Percentiles rank a stretch among this genome's conserved stretches.
Evolutionary conservation across 2,113 vertebrate species (phyloP).

Genomic region (Archilochus colubris): DNA sequence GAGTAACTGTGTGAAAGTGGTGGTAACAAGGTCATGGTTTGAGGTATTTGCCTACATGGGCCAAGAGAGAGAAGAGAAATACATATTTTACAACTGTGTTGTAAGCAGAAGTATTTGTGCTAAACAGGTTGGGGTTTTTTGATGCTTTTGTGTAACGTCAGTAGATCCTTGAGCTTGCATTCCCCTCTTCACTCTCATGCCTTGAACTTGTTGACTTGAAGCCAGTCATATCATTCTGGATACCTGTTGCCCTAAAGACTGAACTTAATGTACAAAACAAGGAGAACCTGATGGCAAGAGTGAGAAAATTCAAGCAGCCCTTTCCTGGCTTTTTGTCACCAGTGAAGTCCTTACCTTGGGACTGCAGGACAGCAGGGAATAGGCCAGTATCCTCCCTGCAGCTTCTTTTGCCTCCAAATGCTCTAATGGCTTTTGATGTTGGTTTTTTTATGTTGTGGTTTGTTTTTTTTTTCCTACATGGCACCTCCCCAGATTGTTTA

Average conservation of each 20-base stretch:
- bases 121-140: background rate
- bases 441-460: too few species aligned
- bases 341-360: background rate
- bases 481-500: background rate
- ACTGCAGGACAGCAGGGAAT: background rate
- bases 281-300: background rate
- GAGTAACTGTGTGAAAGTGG: background rate
- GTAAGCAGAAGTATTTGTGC: background rate
- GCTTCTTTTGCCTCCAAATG: background rate
- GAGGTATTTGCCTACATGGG: accelerated
- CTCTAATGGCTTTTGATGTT: background rate
- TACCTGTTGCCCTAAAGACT: background rate
- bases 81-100: background rate
- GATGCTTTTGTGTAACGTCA: background rate
- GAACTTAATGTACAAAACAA: background rate
- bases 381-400: background rate
- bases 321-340: accelerated
- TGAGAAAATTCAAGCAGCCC: background rate
- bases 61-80: background rate
- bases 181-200: background rate
- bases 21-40: background rate
- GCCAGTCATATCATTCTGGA: background rate
- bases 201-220: background rate
- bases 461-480: background rate
- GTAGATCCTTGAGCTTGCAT: background rate